phyloP scores from a whole-genome alignment of 1,140 invertebrate genomes.

The Carposina sasakii region DNA sequence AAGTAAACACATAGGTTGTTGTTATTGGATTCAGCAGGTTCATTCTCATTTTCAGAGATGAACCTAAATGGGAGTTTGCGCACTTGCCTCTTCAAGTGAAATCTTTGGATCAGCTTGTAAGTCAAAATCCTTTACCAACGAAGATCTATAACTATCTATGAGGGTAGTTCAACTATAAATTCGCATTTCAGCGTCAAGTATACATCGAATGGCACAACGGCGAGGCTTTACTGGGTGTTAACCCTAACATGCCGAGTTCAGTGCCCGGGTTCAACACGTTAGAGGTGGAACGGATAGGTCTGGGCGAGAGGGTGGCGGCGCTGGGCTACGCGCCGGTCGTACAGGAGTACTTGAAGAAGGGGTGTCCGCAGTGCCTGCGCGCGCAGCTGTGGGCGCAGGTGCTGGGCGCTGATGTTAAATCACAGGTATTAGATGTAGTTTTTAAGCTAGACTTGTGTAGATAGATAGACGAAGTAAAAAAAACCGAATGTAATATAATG shows the following conservation, averaged over 20 bases:
- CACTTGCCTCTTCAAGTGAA: constrained; percentile 90
- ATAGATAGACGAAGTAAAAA: too few species aligned
- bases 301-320: constrained; percentile 78
- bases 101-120: constrained; percentile 85
- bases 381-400: constrained; percentile 87
- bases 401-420: constrained; percentile 81
- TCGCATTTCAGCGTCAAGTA: constrained; percentile 73
- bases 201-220: constrained; percentile 80
- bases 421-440: too few species aligned
- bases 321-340: constrained; percentile 82
- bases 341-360: constrained; percentile 90
- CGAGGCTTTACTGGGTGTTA: constrained; percentile 79
- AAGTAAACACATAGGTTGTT: too few species aligned
- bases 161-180: background rate
- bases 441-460: too few species aligned
- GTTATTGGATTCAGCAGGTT: too few species aligned
- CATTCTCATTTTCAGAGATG: constrained; percentile 60
- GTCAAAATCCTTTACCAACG: constrained; percentile 13
- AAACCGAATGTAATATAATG: too few species aligned
- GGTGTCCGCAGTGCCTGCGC: constrained; percentile 84
- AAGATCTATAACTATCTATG: background rate
- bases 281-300: constrained; percentile 78
- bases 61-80: constrained; percentile 88
- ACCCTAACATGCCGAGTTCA: constrained; percentile 73
- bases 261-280: constrained; percentile 73